Percentiles rank a stretch among this genome's conserved stretches.
phyloP scores from a whole-genome alignment of 2,113 vertebrate species.

The Apistogramma diplotaenia region DNA sequence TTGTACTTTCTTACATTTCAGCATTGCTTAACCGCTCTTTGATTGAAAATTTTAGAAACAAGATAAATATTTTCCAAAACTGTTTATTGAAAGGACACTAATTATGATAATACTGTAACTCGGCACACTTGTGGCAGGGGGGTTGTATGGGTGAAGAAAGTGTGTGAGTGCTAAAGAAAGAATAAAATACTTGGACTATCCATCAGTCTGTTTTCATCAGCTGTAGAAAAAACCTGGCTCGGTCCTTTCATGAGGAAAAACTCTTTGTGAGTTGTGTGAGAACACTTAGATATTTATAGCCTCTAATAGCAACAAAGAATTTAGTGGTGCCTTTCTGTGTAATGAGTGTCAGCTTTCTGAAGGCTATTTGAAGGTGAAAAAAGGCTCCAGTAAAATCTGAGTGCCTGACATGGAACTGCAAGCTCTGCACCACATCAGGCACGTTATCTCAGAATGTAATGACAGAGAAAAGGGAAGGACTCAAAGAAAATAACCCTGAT shows the following conservation, averaged over 20 bases:
- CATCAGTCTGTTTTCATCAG: slow-evolving; percentile 22
- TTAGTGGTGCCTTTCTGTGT: slow-evolving; percentile 20
- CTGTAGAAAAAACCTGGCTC: not conserved
- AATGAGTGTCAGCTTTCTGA: slow-evolving; percentile 41
- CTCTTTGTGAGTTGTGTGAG: slow-evolving; percentile 33
- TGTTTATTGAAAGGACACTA: not conserved
- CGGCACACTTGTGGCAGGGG: no score
- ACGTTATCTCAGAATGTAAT: slow-evolving; percentile 29
- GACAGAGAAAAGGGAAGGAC: slow-evolving; percentile 42
- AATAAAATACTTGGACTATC: not conserved
- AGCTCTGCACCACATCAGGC: slow-evolving; percentile 8
- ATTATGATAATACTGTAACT: not conserved
- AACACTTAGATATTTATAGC: slow-evolving; percentile 54
- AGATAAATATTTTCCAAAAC: not conserved
- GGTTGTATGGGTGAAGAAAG: not conserved
- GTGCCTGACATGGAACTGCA: slow-evolving; percentile 19
- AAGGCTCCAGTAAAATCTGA: slow-evolving; percentile 42
- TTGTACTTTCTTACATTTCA: not conserved
- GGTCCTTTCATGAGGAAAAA: not conserved
- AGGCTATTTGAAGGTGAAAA: not conserved
- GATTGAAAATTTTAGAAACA: not conserved
- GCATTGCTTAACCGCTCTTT: not conserved
- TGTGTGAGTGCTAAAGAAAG: not conserved
- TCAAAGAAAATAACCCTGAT: slow-evolving; percentile 23
- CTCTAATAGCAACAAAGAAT: slow-evolving; percentile 46